Conservation (phyloP, 2,888 invertebrate species). For the Eubasilissa splendida region DNA sequence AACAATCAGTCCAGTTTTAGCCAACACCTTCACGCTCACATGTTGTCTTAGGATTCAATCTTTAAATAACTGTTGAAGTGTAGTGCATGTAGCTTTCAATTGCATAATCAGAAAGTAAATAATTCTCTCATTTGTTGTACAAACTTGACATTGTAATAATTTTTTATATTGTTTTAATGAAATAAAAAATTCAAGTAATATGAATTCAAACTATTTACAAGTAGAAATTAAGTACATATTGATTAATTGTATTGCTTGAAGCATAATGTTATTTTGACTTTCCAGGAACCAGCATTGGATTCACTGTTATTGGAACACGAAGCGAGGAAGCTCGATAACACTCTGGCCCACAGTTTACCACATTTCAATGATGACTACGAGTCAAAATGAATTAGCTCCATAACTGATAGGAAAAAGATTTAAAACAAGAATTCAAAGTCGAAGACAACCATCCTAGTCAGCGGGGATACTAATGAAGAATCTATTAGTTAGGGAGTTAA, state of each 20-base stretch:
- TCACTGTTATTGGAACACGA: conserved; percentile 92
- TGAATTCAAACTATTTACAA: not conserved
- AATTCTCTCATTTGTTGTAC: no score
- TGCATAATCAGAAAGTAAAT: no score
- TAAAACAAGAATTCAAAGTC: conserved; percentile 4
- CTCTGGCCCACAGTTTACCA: conserved; percentile 75
- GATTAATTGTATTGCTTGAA: not conserved
- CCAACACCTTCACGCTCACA: no score
- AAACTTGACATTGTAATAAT: no score
- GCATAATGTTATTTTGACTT: not conserved
- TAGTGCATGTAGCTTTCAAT: no score
- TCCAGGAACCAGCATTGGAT: conserved; percentile 87
- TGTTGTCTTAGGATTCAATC: no score
- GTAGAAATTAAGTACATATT: not conserved
- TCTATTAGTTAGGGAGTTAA: not conserved
- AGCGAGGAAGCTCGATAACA: conserved; percentile 81
- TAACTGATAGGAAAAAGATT: conserved; percentile 1
- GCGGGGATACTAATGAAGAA: not conserved
- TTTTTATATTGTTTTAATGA: no score
- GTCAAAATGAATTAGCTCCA: conserved; percentile 61
- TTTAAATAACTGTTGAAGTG: no score
- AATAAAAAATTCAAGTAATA: no score
- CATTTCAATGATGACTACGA: conserved; percentile 72
- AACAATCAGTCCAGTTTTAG: no score
- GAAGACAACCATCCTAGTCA: not conserved